A percentile compares a stretch with the other conserved stretches of the same genome.
These are phyloP conservation scores for Symphodus melops DNA, from an alignment of 2,113 vertebrate species.

Conservation along the genomic window DNA sequence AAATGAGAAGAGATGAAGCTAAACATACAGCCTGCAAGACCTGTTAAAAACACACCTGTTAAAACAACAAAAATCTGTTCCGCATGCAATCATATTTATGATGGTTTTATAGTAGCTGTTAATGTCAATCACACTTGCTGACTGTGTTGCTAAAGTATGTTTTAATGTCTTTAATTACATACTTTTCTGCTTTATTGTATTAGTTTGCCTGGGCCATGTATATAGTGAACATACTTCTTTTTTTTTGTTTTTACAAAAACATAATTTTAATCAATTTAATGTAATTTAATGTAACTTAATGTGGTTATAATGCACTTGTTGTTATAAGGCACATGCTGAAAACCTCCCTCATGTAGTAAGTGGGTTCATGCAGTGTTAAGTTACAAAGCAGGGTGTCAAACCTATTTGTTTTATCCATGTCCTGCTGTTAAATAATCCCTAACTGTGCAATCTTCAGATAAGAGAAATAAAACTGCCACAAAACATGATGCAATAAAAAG, in stretches of 20 bases:
- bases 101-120: not conserved
- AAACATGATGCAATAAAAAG: slow-evolving; percentile 2
- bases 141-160: no score
- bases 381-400: not conserved
- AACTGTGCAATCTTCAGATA: not conserved
- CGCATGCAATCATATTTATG: not conserved
- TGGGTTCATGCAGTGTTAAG: not conserved
- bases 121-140: not conserved
- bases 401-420: not conserved
- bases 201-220: no score
- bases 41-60: slow-evolving; percentile 5
- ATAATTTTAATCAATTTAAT: no score
- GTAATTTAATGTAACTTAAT: no score
- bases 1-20: not conserved
- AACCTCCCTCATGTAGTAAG: not conserved
- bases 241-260: no score
- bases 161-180: no score
- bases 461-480: slow-evolving; percentile 17
- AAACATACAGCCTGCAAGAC: not conserved
- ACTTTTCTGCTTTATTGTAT: no score
- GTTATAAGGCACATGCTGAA: not conserved
- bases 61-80: no score
- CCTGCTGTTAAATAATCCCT: not conserved
- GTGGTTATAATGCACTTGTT: no score
- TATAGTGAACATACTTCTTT: no score